Evolutionary conservation across 2,113 vertebrate species (phyloP).

Genomic region (Silurus glanis): DNA sequence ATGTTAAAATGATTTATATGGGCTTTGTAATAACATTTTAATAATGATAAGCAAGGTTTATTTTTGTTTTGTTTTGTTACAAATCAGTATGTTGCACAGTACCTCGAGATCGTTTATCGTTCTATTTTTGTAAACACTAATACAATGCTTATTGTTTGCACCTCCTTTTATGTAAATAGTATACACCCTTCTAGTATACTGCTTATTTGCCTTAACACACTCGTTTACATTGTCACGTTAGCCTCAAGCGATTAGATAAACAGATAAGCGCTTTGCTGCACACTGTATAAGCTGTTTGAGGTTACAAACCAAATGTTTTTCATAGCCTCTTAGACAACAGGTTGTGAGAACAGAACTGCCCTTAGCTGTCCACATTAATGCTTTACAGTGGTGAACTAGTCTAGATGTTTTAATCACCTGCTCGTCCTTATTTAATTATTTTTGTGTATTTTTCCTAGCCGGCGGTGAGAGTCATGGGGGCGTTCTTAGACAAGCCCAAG

Average conservation of each 20-base stretch:
- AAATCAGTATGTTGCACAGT: not conserved
- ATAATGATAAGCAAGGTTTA: not conserved
- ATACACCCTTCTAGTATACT: not conserved
- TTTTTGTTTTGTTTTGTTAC: not conserved
- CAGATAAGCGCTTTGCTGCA: not conserved
- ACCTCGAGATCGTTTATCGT: not conserved
- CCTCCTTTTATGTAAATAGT: not conserved
- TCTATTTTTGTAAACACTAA: not conserved
- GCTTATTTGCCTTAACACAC: not conserved
- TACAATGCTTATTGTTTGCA: not conserved
- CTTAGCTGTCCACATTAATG: not conserved
- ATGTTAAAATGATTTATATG: not conserved
- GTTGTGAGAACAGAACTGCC: not conserved
- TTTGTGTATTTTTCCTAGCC: slow-evolving; percentile 62
- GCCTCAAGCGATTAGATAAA: not conserved
- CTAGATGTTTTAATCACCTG: not conserved
- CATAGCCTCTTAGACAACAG: not conserved
- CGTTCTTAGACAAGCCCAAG: slow-evolving; percentile 99
- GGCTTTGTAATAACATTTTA: not conserved
- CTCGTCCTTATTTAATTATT: not conserved
- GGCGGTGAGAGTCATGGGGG: slow-evolving; percentile 88
- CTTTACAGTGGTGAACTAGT: not conserved
- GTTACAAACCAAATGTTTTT: not conserved
- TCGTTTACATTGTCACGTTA: not conserved
- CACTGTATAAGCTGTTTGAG: not conserved